phyloP scores from a whole-genome alignment of 2,888 invertebrate species.

The Neoscelio sp. region DNA sequence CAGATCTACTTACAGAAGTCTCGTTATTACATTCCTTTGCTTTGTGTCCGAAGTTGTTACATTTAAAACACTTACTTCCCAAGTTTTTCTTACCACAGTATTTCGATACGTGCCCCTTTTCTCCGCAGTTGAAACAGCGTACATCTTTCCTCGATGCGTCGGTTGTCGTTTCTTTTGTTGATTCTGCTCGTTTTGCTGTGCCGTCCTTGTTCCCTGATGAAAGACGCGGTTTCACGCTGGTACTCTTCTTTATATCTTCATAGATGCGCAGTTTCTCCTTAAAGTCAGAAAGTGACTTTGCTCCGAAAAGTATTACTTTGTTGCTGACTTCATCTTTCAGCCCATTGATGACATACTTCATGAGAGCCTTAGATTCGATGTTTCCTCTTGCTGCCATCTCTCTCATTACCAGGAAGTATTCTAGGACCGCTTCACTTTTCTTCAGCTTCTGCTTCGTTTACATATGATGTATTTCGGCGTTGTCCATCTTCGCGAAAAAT shows the following conservation, averaged over 20 bases:
- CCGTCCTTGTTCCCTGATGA: neutral
- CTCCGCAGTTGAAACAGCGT: neutral
- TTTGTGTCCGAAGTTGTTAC: neutral
- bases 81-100: neutral
- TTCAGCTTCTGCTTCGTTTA: neutral
- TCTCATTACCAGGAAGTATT: conserved; percentile 25
- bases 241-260: conserved; percentile 5
- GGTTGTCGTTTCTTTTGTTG: neutral
- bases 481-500: too few species aligned
- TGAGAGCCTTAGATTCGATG: conserved; percentile 17
- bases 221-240: neutral
- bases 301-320: conserved; percentile 4
- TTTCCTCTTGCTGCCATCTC: conserved; percentile 12
- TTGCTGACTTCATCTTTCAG: neutral
- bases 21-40: neutral
- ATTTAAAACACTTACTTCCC: neutral
- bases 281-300: conserved; percentile 2
- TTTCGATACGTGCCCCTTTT: neutral
- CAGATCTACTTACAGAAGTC: too few species aligned
- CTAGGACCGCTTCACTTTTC: conserved; percentile 3
- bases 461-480: conserved; percentile 6
- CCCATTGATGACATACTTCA: conserved; percentile 9
- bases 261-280: conserved; percentile 16
- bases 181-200: too few species aligned
- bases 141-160: neutral